A percentile compares a stretch with the other conserved stretches of the same genome.
Evolutionary conservation across 2,797 vertebrate species (phyloP).

Genomic region (Sebastolobus alascanus): DNA sequence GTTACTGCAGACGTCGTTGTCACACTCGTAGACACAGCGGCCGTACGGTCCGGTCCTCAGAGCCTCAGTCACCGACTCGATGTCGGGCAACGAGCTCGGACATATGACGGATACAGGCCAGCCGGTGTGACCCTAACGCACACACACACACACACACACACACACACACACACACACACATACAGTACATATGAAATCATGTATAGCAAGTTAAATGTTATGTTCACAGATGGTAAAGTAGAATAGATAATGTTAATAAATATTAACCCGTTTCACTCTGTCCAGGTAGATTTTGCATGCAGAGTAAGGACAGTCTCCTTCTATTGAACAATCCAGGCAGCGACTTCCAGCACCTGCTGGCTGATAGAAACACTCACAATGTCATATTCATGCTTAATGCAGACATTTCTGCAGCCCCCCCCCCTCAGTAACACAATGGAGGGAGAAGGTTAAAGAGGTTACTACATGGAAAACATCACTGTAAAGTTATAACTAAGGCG

Average conservation of each 20-base stretch:
- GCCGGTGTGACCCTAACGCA: slow-evolving; percentile 79
- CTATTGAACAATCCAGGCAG: slow-evolving; percentile 87
- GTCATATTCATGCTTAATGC: not conserved
- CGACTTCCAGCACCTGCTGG: slow-evolving; percentile 83
- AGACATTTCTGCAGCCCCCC: not conserved
- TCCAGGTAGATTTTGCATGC: slow-evolving; percentile 89
- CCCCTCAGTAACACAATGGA: no score
- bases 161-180: not conserved
- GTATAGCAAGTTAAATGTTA: not conserved
- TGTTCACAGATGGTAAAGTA: not conserved
- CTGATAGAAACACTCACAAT: slow-evolving; percentile 60
- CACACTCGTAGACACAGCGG: slow-evolving; percentile 90
- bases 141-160: not conserved
- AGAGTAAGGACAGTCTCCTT: slow-evolving; percentile 86
- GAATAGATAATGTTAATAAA: not conserved
- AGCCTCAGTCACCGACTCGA: slow-evolving; percentile 87
- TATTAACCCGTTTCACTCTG: slow-evolving; percentile 78
- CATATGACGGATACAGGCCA: slow-evolving; percentile 90
- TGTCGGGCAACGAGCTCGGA: slow-evolving; percentile 81
- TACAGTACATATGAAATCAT: not conserved
- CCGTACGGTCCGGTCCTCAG: slow-evolving; percentile 87
- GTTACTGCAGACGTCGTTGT: slow-evolving; percentile 90
- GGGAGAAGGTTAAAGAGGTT: no score
- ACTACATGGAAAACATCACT: no score
- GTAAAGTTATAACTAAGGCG: no score